phyloP scores from a whole-genome alignment of 1,140 invertebrate genomes.

The Sitodiplosis mosellana region DNA sequence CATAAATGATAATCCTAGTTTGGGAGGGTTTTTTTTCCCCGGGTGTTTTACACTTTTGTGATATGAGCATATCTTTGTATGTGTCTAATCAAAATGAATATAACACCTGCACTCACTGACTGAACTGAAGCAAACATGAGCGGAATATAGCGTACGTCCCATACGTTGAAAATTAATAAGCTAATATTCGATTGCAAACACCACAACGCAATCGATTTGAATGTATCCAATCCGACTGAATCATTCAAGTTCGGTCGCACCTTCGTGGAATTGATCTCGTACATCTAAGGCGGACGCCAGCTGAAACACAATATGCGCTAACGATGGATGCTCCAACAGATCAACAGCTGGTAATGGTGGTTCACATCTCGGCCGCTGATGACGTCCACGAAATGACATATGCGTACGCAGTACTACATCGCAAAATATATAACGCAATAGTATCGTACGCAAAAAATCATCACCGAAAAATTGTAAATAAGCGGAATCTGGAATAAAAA shows the following conservation, averaged over 20 bases:
- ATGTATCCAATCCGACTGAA: background rate
- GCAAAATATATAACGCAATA: constrained; percentile 86
- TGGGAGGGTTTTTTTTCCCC: no score
- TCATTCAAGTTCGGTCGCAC: constrained; percentile 50
- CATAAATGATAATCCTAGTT: no score
- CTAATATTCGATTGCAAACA: no score
- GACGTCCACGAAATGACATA: constrained; percentile 57
- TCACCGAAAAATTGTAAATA: constrained; percentile 83
- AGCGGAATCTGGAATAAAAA: constrained; percentile 42
- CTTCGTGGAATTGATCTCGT: constrained; percentile 49
- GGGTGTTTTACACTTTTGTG: no score
- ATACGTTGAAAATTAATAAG: no score
- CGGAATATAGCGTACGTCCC: no score
- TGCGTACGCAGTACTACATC: constrained; percentile 74
- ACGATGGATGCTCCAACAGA: constrained; percentile 67
- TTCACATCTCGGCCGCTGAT: constrained; percentile 67
- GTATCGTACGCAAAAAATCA: constrained; percentile 74
- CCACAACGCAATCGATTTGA: no score
- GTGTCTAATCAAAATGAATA: no score
- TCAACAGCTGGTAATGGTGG: constrained; percentile 75
- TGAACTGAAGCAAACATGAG: no score
- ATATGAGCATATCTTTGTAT: no score
- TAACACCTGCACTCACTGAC: no score
- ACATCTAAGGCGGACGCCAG: constrained; percentile 67
- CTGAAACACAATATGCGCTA: constrained; percentile 66